Conservation (phyloP, 2,113 vertebrate genomes). For the Chunga burmeisteri region DNA sequence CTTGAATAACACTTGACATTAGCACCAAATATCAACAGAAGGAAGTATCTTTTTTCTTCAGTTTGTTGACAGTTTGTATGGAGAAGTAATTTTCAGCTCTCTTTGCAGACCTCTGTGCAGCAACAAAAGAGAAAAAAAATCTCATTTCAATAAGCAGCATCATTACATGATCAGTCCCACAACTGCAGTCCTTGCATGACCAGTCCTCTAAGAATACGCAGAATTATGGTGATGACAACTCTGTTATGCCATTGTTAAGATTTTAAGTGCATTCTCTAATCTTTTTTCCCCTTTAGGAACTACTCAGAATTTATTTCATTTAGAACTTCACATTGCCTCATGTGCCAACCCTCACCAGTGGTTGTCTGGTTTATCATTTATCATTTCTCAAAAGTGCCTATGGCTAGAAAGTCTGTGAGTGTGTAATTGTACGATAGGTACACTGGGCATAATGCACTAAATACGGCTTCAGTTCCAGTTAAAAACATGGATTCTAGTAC, state of each 20-base stretch:
- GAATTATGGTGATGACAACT: neutral
- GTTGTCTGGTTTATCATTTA: neutral
- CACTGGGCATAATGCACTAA: neutral
- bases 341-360: neutral
- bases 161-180: neutral
- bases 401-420: neutral
- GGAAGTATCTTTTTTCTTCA: neutral
- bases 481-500: neutral
- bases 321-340: neutral
- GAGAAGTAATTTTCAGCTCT: neutral
- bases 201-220: neutral
- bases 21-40: neutral
- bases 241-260: neutral
- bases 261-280: neutral
- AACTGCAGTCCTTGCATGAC: neutral
- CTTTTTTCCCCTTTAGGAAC: neutral
- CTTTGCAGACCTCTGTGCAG: neutral
- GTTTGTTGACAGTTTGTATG: neutral
- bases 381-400: neutral
- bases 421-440: neutral
- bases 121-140: neutral
- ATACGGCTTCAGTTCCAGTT: neutral
- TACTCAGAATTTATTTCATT: neutral
- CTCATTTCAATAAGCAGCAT: neutral
- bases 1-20: neutral